Evolutionary conservation across 2,797 vertebrate genomes (phyloP), one percentile per base, ranked within the genome.

Genomic region (Mus caroli): DNA sequence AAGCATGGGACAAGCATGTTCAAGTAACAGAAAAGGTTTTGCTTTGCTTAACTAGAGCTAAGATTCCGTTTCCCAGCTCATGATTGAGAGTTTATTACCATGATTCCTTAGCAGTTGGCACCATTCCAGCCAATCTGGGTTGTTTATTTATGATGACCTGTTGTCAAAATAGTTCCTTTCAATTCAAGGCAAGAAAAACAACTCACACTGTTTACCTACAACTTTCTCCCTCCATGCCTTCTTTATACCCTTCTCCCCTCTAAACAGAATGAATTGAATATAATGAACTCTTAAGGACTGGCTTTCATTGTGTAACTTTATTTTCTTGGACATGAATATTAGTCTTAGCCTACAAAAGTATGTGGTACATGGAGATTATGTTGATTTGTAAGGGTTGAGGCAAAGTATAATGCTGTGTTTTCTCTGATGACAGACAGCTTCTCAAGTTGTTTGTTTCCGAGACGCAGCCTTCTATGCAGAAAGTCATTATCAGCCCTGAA

Each of bases 391-490:
- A 95, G n/a, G 46, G 62, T 19, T 56, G 69, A 90, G 73, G 50
- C 67, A 88, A 78, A 88, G 43, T 17, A 22, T 88, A 94, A 37
- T 24, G 19, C 46, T 22, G 3, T 67, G 37, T 88, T 90, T 90
- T 93, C 50, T 90, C 85, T 92, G 93, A 90, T 90, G 76, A 75
- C 46, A 95, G 85, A 90, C 26, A 92, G 60, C 75, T 91, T 94
- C 94, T 90, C 34, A 96, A 93, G 80, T 60, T 79, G 78, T 93
- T 97, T 95, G 90, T 94, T 97, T 96, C 82, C 69, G 95, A 92
- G 69, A 96, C 14, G 8, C 88, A 97, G 90, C 46, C 82, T 90
- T 90, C 88, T 79, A 56, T 92, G 69, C n/a, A 12, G 22, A 90
- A 95, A 96, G 75, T 91, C 94, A 97, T 91, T 91, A 92, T 83